phyloP scores from a whole-genome alignment of 2,113 vertebrate genomes.

The Oenanthe oenanthe region DNA sequence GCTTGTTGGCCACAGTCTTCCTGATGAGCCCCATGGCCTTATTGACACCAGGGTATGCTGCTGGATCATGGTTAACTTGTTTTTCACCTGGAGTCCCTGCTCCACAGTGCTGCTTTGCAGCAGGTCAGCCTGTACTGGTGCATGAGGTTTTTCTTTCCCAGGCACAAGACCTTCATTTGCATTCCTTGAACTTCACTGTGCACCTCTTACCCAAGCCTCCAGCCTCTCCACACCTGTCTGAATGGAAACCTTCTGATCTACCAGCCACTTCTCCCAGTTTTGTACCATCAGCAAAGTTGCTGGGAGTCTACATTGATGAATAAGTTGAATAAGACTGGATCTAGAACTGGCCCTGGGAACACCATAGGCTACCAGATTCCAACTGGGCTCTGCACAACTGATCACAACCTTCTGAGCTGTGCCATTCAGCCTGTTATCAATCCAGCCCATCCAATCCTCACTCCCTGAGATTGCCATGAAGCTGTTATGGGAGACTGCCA shows the following conservation, averaged over 20 bases:
- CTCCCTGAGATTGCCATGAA: neutral
- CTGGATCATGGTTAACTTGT: neutral
- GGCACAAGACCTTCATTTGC: neutral
- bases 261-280: neutral
- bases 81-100: neutral
- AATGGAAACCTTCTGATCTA: neutral
- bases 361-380: neutral
- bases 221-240: neutral
- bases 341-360: neutral
- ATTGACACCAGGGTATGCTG: fast-evolving
- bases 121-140: neutral
- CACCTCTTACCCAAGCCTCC: neutral
- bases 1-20: neutral
- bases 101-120: neutral
- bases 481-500: neutral
- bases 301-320: neutral
- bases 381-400: neutral
- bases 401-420: neutral
- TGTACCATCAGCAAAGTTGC: neutral
- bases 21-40: neutral
- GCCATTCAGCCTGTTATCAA: neutral
- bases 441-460: neutral
- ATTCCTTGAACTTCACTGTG: neutral
- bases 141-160: neutral
- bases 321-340: neutral